Base-by-base conservation (phyloP, 2,797 vertebrate genomes). In the Anabas testudineus region DNA sequence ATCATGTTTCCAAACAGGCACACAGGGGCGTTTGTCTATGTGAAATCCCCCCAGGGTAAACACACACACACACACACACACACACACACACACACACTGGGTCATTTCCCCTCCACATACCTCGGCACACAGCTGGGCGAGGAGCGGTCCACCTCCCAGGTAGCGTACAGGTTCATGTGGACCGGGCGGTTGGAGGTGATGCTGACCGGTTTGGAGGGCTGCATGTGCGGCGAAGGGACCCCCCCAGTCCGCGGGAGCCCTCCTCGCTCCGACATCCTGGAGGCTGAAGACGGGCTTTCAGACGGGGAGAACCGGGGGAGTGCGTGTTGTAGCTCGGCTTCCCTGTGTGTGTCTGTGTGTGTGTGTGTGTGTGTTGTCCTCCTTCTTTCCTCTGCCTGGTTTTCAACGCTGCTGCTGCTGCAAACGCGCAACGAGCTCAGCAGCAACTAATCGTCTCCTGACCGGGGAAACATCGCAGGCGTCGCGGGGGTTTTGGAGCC, bases 141-240 rank as follows among this genome's bases (percentile, higher is more conserved):
- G 65, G 96, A 96, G 59, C 96, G 94, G 91, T 97, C 96, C 87
- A 97, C 96, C 84, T 97, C 96, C 96, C 96, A 97, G 84, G 96
- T 97, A 32, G 96, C 96, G 88, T 94, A 97, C 85, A 97, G 95
- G 94, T 97, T 97, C 96, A 97, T 97, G 86, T 96, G 96, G 69
- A 97, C 96, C 36, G 96, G 96, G 10, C 96, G 94, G 93, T 93
- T 92, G 78, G 95, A 92, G 84, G 86, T 84, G 90, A 94, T 94
- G 83, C 91, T 86, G 70, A 94, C 94, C 90, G 93, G 91, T 74
- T 94, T 92, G 92, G 93, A 89, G 93, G 94, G 93, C 92, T 93
- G 92, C 92, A 91, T 74, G 89, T 93, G 93, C 84, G 92, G 94
- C 53, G 91, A 94, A 69, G 90, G 95, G 83, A 91, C 93, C 81